Evolutionary conservation across 2,113 vertebrate genomes (phyloP).

Genomic region (Octodon degus): DNA sequence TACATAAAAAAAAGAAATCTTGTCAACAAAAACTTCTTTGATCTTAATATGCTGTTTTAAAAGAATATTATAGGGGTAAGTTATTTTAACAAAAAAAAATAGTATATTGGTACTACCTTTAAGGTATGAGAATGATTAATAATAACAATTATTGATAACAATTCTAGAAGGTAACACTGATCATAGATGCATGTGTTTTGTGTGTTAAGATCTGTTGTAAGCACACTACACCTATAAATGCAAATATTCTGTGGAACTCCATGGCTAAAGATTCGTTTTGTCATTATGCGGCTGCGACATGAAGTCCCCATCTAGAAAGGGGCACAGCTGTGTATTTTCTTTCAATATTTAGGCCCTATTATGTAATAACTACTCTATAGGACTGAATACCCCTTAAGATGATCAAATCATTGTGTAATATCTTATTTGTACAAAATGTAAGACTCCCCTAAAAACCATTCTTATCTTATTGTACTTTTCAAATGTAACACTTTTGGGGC

Average conservation of each 20-base stretch:
- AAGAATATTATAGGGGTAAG: background rate
- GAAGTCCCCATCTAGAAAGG: background rate
- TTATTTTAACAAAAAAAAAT: background rate
- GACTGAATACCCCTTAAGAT: background rate
- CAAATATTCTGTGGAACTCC: conserved; percentile 9
- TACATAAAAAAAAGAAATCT: background rate
- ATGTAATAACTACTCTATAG: background rate
- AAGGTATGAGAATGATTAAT: background rate
- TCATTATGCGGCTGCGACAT: background rate
- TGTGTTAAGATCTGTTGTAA: background rate
- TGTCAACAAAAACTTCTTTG: background rate
- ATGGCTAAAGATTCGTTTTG: background rate
- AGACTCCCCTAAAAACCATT: background rate
- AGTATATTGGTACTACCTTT: background rate
- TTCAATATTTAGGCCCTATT: background rate
- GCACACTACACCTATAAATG: background rate
- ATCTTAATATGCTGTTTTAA: background rate
- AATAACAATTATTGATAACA: background rate
- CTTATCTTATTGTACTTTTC: background rate
- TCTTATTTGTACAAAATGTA: background rate
- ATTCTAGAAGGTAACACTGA: background rate
- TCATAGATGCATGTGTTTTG: background rate
- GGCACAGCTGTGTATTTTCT: background rate
- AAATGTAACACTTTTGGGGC: background rate
- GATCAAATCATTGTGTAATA: background rate